Percentiles rank a stretch among this genome's conserved stretches.
Conservation (phyloP, 2,797 vertebrate species). For the Ceyx erithaca region DNA sequence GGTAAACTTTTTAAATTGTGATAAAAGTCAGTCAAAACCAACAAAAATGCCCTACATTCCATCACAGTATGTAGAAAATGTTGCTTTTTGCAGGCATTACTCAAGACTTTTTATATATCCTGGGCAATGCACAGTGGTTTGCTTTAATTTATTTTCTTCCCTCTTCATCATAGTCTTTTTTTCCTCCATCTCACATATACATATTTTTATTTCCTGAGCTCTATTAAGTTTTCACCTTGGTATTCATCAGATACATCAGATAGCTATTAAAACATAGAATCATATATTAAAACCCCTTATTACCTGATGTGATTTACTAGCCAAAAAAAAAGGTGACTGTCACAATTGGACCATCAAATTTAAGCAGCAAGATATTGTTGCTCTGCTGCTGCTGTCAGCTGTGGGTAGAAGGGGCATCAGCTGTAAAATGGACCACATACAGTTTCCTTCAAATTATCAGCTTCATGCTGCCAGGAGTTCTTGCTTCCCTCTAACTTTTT, state of each 20-base stretch:
- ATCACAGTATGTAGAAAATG: not conserved
- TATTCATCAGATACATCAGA: not conserved
- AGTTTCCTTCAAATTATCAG: not conserved
- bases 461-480: not conserved
- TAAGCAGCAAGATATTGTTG: not conserved
- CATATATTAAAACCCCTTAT: slow-evolving; percentile 20
- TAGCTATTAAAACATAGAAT: slow-evolving; percentile 44
- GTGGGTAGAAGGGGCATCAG: not conserved
- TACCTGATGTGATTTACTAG: slow-evolving; percentile 17
- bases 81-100: not conserved
- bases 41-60: not conserved
- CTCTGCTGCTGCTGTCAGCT: not conserved
- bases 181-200: accelerated
- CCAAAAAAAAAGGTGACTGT: not conserved
- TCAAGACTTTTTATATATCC: not conserved
- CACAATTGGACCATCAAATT: not conserved
- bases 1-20: not conserved
- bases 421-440: not conserved
- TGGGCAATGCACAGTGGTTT: not conserved
- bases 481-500: not conserved
- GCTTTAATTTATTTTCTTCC: not conserved
- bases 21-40: not conserved
- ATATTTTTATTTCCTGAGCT: not conserved
- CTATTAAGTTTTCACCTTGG: not conserved
- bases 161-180: not conserved